phyloP scores from a whole-genome alignment of 2,888 invertebrate species.

The Acanthosoma haemorrhoidale region DNA sequence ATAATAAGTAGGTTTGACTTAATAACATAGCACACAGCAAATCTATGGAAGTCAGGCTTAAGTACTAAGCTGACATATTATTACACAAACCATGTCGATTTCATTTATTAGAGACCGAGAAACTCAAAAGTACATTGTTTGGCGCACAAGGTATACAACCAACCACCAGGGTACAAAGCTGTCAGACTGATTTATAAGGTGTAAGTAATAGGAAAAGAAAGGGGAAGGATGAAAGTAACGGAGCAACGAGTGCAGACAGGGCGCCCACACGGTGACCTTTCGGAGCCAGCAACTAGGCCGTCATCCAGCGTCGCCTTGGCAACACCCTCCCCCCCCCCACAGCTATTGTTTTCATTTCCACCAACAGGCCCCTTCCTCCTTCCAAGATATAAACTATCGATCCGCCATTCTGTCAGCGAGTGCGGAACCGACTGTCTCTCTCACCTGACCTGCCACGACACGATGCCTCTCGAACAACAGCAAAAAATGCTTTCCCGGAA shows the following conservation, averaged over 20 bases:
- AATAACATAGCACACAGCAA: too few species aligned
- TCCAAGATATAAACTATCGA: slow-evolving; percentile 4
- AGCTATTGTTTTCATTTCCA: neutral
- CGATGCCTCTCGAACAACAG: too few species aligned
- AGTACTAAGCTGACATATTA: too few species aligned
- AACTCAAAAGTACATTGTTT: too few species aligned
- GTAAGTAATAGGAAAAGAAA: neutral
- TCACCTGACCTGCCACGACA: too few species aligned
- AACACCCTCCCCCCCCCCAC: slow-evolving; percentile 11
- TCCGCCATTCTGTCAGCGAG: neutral
- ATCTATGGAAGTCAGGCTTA: too few species aligned
- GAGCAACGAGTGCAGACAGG: neutral
- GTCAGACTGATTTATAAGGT: neutral
- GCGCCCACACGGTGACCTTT: neutral
- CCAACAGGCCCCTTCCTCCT: neutral
- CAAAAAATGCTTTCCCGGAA: too few species aligned
- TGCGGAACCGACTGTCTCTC: neutral
- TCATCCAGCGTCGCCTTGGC: slow-evolving; percentile 9
- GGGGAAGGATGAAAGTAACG: slow-evolving; percentile 22
- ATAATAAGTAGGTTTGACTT: too few species aligned
- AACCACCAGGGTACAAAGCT: too few species aligned
- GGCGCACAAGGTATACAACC: too few species aligned
- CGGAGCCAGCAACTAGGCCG: neutral
- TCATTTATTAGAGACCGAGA: too few species aligned
- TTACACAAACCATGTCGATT: too few species aligned